Percentiles rank a stretch among this genome's conserved stretches.
Evolutionary conservation across 2,888 invertebrate genomes (phyloP).

Genomic region (Mesopsocus fuscifrons): DNA sequence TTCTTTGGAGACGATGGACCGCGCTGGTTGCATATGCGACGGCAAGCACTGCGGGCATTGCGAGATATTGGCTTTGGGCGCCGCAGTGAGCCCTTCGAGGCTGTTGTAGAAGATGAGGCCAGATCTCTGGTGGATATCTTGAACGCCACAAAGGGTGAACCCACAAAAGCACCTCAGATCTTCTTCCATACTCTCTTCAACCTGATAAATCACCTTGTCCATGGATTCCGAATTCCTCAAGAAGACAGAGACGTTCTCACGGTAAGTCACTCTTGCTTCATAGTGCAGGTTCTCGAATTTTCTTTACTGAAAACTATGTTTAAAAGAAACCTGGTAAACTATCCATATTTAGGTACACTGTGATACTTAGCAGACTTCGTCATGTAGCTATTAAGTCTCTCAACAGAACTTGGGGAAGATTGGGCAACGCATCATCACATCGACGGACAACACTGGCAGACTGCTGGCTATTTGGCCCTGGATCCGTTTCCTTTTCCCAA

Average conservation of each 20-base stretch:
- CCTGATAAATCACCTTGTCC: neutral
- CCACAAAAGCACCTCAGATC: neutral
- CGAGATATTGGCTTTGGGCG: slow-evolving; percentile 50
- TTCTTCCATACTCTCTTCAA: slow-evolving; percentile 4
- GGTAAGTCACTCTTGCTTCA: no score
- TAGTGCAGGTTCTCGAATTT: no score
- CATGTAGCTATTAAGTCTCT: no score
- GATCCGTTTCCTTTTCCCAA: slow-evolving; percentile 37
- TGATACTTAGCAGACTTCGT: no score
- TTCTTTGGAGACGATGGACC: slow-evolving; percentile 44
- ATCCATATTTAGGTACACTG: no score
- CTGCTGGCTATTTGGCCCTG: slow-evolving; percentile 36
- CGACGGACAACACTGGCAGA: slow-evolving; percentile 37
- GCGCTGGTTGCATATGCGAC: slow-evolving; percentile 42
- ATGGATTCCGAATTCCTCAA: neutral
- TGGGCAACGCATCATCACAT: slow-evolving; percentile 33
- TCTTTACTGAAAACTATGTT: no score
- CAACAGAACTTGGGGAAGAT: neutral
- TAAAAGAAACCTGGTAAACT: no score
- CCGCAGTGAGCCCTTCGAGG: slow-evolving; percentile 34
- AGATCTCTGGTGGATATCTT: slow-evolving; percentile 27
- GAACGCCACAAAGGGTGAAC: neutral
- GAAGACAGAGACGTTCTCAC: no score
- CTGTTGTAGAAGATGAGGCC: slow-evolving; percentile 28
- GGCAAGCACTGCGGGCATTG: slow-evolving; percentile 42